A percentile compares a stretch with the other conserved stretches of the same genome.
phyloP scores from a whole-genome alignment of 2,888 invertebrate genomes.

The Camptogramma bilineatum region DNA sequence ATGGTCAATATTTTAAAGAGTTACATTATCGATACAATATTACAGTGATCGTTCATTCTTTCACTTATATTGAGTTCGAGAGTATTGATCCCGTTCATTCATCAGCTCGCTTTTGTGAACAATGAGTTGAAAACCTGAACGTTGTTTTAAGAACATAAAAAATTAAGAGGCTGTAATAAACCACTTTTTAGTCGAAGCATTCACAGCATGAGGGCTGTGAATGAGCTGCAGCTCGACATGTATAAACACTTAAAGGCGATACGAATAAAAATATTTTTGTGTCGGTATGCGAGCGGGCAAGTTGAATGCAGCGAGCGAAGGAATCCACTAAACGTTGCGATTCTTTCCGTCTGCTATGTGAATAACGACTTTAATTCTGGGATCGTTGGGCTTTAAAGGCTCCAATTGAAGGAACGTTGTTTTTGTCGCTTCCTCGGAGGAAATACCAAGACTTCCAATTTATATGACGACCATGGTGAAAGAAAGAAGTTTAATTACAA shows the following conservation, averaged over 20 bases:
- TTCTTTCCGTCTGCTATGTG: constrained; percentile 49
- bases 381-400: constrained; percentile 51
- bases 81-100: constrained; percentile 42
- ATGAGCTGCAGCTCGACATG: constrained; percentile 51
- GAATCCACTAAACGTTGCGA: constrained; percentile 65
- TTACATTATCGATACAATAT: constrained; percentile 44
- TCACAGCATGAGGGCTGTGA: constrained; percentile 49
- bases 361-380: constrained; percentile 62
- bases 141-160: constrained; percentile 37
- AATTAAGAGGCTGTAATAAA: constrained; percentile 40
- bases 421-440: constrained; percentile 68
- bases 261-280: constrained; percentile 63
- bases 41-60: constrained; percentile 26
- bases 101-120: constrained; percentile 33
- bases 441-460: constrained; percentile 74
- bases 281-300: constrained; percentile 64
- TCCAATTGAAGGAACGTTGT: constrained; percentile 48
- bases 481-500: constrained; percentile 50
- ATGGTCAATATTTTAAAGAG: constrained; percentile 47
- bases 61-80: constrained; percentile 13
- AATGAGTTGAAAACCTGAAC: constrained; percentile 31
- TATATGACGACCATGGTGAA: constrained; percentile 69
- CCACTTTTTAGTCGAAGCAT: constrained; percentile 56
- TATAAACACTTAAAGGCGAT: constrained; percentile 37
- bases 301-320: constrained; percentile 58